Conservation (phyloP, 2,888 invertebrate species). For the Platycheirus albimanus region DNA sequence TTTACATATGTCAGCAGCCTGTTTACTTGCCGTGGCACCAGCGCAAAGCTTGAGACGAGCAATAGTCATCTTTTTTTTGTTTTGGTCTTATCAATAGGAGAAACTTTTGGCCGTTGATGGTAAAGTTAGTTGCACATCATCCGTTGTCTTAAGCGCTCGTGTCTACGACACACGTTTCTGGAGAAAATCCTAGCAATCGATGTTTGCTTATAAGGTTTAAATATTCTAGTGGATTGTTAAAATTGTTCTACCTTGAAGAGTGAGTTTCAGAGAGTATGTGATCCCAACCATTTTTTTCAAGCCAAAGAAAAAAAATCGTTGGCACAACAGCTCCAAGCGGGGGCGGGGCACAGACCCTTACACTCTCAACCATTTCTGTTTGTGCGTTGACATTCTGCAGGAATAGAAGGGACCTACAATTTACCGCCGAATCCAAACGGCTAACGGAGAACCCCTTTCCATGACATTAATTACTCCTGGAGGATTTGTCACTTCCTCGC, state of each 20-base stretch:
- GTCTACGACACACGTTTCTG: neutral
- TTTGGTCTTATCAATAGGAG: slow-evolving; percentile 2
- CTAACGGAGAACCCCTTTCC: too few relatives aligned
- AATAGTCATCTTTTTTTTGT: slow-evolving; percentile 3
- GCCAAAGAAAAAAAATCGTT: too few relatives aligned
- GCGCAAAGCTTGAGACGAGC: neutral
- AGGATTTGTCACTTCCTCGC: too few relatives aligned
- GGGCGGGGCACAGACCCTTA: too few relatives aligned
- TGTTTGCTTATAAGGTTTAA: neutral
- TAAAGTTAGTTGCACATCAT: neutral
- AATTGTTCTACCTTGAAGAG: neutral
- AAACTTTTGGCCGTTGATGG: slow-evolving; percentile 4
- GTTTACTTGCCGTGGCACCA: neutral
- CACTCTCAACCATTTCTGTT: too few relatives aligned
- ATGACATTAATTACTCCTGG: too few relatives aligned
- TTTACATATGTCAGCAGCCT: neutral
- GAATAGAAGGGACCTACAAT: too few relatives aligned
- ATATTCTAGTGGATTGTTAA: neutral
- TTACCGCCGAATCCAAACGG: too few relatives aligned
- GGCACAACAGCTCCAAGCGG: too few relatives aligned
- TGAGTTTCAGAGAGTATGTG: neutral
- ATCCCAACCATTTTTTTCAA: slow-evolving; percentile 15
- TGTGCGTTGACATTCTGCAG: too few relatives aligned
- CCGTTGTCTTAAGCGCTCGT: neutral
- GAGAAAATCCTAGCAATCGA: slow-evolving; percentile 3